phyloP scores from a whole-genome alignment of 2,113 vertebrate genomes.

The Eublepharis macularius region DNA sequence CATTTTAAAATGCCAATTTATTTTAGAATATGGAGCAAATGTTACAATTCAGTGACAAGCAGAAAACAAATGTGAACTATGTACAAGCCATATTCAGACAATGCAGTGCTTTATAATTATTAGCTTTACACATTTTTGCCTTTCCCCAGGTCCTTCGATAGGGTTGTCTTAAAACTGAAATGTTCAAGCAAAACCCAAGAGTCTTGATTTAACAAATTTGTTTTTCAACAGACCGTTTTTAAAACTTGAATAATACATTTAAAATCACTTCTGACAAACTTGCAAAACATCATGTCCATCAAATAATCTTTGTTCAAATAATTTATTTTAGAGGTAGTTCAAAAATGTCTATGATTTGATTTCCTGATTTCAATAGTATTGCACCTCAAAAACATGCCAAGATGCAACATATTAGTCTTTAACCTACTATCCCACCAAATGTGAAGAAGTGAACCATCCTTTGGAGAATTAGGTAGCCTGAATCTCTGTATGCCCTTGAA shows the following conservation, averaged over 20 bases:
- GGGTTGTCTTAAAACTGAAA: neutral
- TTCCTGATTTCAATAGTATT: neutral
- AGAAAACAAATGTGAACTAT: neutral
- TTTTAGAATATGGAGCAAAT: neutral
- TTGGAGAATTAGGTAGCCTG: constrained; percentile 4
- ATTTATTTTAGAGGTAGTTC: neutral
- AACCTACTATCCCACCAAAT: neutral
- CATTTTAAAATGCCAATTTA: neutral
- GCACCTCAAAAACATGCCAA: neutral
- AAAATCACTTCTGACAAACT: neutral
- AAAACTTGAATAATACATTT: neutral
- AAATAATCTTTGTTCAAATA: neutral
- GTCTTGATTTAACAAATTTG: neutral
- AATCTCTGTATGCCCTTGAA: neutral
- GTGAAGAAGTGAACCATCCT: neutral
- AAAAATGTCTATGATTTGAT: neutral
- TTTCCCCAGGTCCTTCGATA: neutral
- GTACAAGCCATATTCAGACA: neutral
- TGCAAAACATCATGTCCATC: neutral
- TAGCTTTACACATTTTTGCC: neutral
- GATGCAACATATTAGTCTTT: constrained; percentile 1
- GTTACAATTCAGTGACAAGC: neutral
- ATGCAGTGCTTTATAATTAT: neutral
- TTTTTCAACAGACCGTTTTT: neutral
- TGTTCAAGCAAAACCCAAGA: neutral